phyloP scores from a whole-genome alignment of 2,888 invertebrate species.

The Drosophila mettleri region DNA sequence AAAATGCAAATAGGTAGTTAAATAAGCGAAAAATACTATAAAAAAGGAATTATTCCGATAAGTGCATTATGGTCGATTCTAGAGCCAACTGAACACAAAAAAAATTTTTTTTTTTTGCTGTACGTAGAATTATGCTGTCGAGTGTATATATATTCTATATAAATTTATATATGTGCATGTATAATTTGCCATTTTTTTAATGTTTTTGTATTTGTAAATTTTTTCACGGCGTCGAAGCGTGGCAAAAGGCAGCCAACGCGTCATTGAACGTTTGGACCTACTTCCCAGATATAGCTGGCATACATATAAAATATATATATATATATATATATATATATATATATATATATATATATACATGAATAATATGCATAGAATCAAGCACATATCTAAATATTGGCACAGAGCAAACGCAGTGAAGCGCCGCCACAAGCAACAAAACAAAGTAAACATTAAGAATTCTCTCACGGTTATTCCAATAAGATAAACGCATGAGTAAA shows the following conservation, averaged over 20 bases:
- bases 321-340: background rate
- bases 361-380: slow-evolving; percentile 13
- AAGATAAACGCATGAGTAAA: slow-evolving; percentile 66
- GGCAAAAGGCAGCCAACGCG: slow-evolving; percentile 41
- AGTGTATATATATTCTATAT: background rate
- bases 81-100: too few relatives aligned
- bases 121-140: too few relatives aligned
- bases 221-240: slow-evolving; percentile 50
- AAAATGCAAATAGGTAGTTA: too few relatives aligned
- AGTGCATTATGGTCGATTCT: too few relatives aligned
- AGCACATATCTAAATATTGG: slow-evolving; percentile 36
- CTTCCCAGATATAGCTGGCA: slow-evolving; percentile 32
- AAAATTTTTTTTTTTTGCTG: too few relatives aligned
- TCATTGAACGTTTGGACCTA: slow-evolving; percentile 54
- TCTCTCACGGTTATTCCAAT: slow-evolving; percentile 50
- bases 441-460: slow-evolving; percentile 14
- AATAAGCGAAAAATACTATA: too few relatives aligned
- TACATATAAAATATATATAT: background rate
- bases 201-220: slow-evolving; percentile 31
- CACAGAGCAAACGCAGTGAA: slow-evolving; percentile 52
- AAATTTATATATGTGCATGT: background rate
- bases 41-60: too few relatives aligned
- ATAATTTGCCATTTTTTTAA: background rate
- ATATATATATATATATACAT: background rate
- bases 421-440: slow-evolving; percentile 33